These are phyloP conservation scores for Orgyia antiqua DNA, from an alignment of 2,888 invertebrate genomes.

Conservation along the genomic window DNA sequence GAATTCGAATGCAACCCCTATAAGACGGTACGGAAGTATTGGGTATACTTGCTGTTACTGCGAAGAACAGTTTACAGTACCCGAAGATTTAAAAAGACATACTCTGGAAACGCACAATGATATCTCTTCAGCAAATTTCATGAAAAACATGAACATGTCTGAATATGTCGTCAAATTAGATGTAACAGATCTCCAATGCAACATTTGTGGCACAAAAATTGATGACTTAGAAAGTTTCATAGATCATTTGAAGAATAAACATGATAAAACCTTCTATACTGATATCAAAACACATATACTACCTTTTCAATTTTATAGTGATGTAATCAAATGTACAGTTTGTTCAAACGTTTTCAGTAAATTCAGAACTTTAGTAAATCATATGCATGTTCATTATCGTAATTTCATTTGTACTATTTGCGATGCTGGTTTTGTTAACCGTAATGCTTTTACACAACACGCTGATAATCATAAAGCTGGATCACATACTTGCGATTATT, in stretches of 20 bases:
- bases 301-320: slow-evolving; percentile 38
- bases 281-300: slow-evolving; percentile 36
- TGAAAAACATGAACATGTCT: slow-evolving; percentile 33
- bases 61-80: slow-evolving; percentile 24
- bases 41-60: slow-evolving; percentile 46
- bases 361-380: slow-evolving; percentile 24
- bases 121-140: slow-evolving; percentile 29
- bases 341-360: slow-evolving; percentile 16
- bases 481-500: slow-evolving; percentile 40
- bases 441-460: slow-evolving; percentile 22
- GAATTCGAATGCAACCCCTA: slow-evolving; percentile 47
- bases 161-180: slow-evolving; percentile 43
- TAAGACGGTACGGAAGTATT: slow-evolving; percentile 32
- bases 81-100: slow-evolving; percentile 39
- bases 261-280: slow-evolving; percentile 23
- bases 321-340: slow-evolving; percentile 14
- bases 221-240: slow-evolving; percentile 21
- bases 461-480: slow-evolving; percentile 31
- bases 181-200: slow-evolving; percentile 30
- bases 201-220: slow-evolving; percentile 15
- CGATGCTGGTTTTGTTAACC: slow-evolving; percentile 33
- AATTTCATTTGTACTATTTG: slow-evolving; percentile 37
- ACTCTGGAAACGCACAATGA: slow-evolving; percentile 28
- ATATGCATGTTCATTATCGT: slow-evolving; percentile 42
- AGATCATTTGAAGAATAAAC: slow-evolving; percentile 21